phyloP scores from a whole-genome alignment of 2,113 vertebrate genomes.

The Platycercus adscitus region DNA sequence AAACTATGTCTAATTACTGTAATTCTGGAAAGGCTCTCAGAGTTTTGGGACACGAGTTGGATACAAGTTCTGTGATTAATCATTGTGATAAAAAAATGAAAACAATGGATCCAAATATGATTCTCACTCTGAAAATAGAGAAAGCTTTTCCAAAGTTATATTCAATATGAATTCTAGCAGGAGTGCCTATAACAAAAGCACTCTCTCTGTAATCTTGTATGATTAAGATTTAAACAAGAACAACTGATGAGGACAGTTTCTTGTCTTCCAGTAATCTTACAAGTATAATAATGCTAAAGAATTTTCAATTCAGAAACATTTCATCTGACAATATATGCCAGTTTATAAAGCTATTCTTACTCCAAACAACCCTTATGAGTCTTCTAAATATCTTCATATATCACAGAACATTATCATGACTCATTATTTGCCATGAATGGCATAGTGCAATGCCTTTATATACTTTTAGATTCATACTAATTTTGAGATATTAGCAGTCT shows the following conservation, averaged over 20 bases:
- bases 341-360: slow-evolving; percentile 2
- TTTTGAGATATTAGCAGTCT: neutral
- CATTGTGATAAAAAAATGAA: slow-evolving; percentile 17
- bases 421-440: neutral
- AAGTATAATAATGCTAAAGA: neutral
- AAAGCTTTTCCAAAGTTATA: slow-evolving; percentile 41
- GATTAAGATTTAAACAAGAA: slow-evolving; percentile 57
- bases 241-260: slow-evolving; percentile 42
- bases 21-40: neutral
- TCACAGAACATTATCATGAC: neutral
- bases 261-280: neutral
- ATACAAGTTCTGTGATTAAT: neutral
- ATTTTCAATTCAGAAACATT: neutral
- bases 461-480: neutral
- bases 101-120: slow-evolving; percentile 57
- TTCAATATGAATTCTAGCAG: slow-evolving; percentile 37
- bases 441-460: neutral
- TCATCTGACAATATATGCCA: neutral
- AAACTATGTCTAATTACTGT: neutral
- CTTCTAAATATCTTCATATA: slow-evolving; percentile 14
- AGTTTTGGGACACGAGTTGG: neutral
- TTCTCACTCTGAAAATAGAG: slow-evolving; percentile 28
- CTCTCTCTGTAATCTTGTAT: slow-evolving; percentile 35
- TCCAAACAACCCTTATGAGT: neutral
- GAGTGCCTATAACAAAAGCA: slow-evolving; percentile 21